These are phyloP conservation scores for Tetramorium bicarinatum DNA, from an alignment of 2,888 invertebrate genomes.

Conservation along the genomic window DNA sequence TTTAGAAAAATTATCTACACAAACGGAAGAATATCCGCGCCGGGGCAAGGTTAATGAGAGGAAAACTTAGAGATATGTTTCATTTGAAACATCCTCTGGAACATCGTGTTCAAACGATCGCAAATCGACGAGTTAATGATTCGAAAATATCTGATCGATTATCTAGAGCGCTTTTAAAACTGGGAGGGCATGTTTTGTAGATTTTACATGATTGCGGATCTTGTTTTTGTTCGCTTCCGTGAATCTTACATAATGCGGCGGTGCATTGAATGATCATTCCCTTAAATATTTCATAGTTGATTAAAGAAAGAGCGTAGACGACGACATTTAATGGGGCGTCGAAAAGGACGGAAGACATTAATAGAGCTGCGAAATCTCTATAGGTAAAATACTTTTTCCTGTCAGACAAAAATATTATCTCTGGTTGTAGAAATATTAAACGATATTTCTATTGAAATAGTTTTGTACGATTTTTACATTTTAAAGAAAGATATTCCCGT, in stretches of 20 bases:
- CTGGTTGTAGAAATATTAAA: not conserved
- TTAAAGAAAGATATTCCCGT: not conserved
- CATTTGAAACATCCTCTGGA: not conserved
- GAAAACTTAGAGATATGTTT: constrained; percentile 70
- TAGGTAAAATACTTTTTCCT: not conserved
- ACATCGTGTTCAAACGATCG: constrained; percentile 52
- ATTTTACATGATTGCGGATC: constrained; percentile 44
- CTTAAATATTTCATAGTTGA: constrained; percentile 46
- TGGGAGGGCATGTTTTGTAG: constrained; percentile 34
- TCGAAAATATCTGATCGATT: constrained; percentile 63
- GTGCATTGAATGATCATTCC: not conserved
- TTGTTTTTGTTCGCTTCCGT: constrained; percentile 52
- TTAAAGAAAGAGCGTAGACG: constrained; percentile 21
- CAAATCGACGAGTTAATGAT: constrained; percentile 67
- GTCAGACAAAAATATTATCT: not conserved
- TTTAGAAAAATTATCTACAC: constrained; percentile 69
- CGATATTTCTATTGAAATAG: not conserved
- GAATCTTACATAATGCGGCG: constrained; percentile 38
- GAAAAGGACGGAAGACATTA: not conserved
- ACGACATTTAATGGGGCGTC: not conserved
- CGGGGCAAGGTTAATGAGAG: constrained; percentile 78
- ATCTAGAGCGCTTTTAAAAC: constrained; percentile 30
- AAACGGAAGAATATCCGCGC: constrained; percentile 60
- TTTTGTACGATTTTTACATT: not conserved
- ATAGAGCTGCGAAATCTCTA: not conserved